Evolutionary conservation across 64 coral and sea anemone species (phyloP).

Genomic region (Astreopora myriophthalma): DNA sequence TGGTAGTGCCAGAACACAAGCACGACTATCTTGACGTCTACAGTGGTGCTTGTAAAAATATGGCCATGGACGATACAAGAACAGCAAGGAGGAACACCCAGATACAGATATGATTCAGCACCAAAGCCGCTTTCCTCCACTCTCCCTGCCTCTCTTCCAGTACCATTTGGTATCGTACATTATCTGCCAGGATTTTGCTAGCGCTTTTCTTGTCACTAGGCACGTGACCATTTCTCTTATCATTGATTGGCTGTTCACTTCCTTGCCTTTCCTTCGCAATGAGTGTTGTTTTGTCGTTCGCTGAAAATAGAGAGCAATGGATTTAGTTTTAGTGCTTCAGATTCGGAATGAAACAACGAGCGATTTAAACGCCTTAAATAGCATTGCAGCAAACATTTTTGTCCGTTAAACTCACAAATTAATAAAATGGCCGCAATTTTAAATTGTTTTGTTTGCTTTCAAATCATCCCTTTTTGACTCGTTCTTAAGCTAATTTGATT

Average conservation of each 20-base stretch:
- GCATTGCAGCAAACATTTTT: too few relatives aligned
- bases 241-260: not conserved
- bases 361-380: too few relatives aligned
- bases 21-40: not conserved
- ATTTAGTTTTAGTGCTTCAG: not conserved
- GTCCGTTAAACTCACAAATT: too few relatives aligned
- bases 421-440: too few relatives aligned
- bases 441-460: too few relatives aligned
- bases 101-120: slow-evolving; percentile 86
- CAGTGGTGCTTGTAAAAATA: slow-evolving; percentile 63
- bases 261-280: not conserved
- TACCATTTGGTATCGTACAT: slow-evolving; percentile 62
- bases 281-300: not conserved
- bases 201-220: slow-evolving; percentile 44
- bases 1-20: too few relatives aligned
- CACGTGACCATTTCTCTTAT: not conserved
- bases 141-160: slow-evolving; percentile 81
- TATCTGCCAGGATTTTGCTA: slow-evolving; percentile 58
- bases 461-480: too few relatives aligned
- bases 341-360: too few relatives aligned
- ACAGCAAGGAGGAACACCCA: slow-evolving; percentile 75
- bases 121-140: slow-evolving; percentile 77
- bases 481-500: too few relatives aligned
- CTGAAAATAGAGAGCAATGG: not conserved
- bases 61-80: slow-evolving; percentile 45